A percentile compares a stretch with the other conserved stretches of the same genome.
These are phyloP conservation scores for Papilio elwesi DNA, from an alignment of 2,888 invertebrate genomes.

Conservation along the genomic window DNA sequence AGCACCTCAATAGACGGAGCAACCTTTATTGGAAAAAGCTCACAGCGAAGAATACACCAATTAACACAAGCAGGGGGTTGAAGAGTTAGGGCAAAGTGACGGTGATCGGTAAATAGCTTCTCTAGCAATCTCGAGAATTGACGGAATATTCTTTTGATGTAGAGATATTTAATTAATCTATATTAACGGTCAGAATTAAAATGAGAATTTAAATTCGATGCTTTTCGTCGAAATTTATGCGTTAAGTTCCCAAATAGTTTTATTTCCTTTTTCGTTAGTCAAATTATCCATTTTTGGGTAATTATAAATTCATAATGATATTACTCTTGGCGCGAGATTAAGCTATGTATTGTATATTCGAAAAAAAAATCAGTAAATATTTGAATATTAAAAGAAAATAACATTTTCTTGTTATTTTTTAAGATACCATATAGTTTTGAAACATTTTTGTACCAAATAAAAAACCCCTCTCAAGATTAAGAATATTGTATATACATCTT, in stretches of 20 bases:
- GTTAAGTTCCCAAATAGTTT: too few species aligned
- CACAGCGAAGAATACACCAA: slow-evolving; percentile 72
- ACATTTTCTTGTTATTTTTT: too few species aligned
- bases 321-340: too few species aligned
- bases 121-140: slow-evolving; percentile 27
- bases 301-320: too few species aligned
- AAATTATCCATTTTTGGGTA: too few species aligned
- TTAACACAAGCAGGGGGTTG: slow-evolving; percentile 70
- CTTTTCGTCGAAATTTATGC: neutral
- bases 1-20: slow-evolving; percentile 68
- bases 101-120: slow-evolving; percentile 41
- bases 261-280: too few species aligned
- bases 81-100: slow-evolving; percentile 46
- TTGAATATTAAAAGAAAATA: too few species aligned
- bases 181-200: slow-evolving; percentile 7
- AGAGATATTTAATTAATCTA: slow-evolving; percentile 21
- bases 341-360: too few species aligned
- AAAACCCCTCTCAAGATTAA: neutral
- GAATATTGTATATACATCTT: neutral
- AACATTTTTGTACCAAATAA: neutral
- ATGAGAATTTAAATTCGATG: slow-evolving; percentile 9
- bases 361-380: too few species aligned
- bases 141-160: slow-evolving; percentile 35
- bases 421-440: neutral
- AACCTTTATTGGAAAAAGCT: slow-evolving; percentile 80